Evolutionary conservation across 2,888 invertebrate genomes (phyloP).

Genomic region (Xestobium rufovillosum): DNA sequence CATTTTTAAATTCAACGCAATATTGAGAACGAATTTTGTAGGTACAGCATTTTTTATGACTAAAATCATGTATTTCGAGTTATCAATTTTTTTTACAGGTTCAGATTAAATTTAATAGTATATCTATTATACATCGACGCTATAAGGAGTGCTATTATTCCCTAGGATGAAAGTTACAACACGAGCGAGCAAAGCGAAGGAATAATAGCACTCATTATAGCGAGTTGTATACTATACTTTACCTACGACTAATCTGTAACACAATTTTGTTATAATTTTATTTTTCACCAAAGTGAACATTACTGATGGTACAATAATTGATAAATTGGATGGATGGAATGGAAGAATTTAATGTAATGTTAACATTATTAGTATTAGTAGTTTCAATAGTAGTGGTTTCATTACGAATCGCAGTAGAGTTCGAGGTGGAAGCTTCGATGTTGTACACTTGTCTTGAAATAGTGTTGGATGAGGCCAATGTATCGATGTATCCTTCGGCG

Average conservation of each 20-base stretch:
- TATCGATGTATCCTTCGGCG: background rate
- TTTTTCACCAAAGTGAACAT: conserved; percentile 4
- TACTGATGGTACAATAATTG: conserved; percentile 3
- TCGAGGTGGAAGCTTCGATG: conserved; percentile 3
- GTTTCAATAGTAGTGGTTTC: conserved; percentile 4
- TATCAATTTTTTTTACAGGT: no score
- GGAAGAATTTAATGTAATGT: conserved; percentile 1
- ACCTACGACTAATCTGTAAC: background rate
- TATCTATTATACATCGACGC: background rate
- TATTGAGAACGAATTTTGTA: no score
- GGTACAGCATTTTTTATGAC: no score
- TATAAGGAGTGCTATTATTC: conserved; percentile 2
- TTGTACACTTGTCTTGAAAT: conserved; percentile 1
- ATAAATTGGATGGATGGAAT: conserved; percentile 6
- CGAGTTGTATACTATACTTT: conserved; percentile 1
- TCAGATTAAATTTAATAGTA: no score
- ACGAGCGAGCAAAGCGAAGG: no score
- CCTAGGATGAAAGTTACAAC: no score
- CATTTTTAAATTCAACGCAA: no score
- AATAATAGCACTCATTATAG: conserved; percentile 1
- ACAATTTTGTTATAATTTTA: conserved; percentile 6
- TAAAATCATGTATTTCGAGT: no score
- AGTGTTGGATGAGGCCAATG: background rate
- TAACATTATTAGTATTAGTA: conserved; percentile 3
- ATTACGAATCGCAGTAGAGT: conserved; percentile 7